Conservation (phyloP, 2,797 vertebrate genomes). For the Arctocebus calabarensis region DNA sequence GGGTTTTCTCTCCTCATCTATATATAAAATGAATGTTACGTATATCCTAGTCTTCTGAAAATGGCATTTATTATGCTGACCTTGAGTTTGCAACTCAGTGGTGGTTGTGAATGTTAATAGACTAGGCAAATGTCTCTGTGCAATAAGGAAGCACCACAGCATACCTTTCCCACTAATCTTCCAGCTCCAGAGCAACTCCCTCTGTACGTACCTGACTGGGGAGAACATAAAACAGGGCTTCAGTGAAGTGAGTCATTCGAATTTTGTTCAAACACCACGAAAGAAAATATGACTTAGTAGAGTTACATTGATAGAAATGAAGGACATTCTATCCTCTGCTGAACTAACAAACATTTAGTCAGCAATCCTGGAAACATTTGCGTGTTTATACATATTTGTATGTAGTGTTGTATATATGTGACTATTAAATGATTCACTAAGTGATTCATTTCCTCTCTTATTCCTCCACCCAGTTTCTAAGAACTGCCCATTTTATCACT, state of each 20-base stretch:
- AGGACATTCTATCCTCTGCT: background rate
- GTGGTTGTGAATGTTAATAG: background rate
- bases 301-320: background rate
- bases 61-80: background rate
- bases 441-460: background rate
- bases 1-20: too few species aligned
- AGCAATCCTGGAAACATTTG: background rate
- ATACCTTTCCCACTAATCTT: background rate
- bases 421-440: background rate
- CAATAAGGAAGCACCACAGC: background rate
- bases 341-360: background rate
- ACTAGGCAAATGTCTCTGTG: background rate
- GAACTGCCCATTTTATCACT: background rate
- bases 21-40: background rate
- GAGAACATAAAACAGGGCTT: background rate
- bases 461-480: background rate
- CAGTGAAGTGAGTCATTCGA: background rate
- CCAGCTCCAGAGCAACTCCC: background rate
- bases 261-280: background rate
- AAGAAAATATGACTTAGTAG: background rate
- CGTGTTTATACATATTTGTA: background rate
- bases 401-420: rapidly evolving
- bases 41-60: background rate
- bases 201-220: background rate
- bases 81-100: background rate